Conservation (phyloP, 2,797 vertebrate genomes). For the Gymnothorax javanicus region DNA sequence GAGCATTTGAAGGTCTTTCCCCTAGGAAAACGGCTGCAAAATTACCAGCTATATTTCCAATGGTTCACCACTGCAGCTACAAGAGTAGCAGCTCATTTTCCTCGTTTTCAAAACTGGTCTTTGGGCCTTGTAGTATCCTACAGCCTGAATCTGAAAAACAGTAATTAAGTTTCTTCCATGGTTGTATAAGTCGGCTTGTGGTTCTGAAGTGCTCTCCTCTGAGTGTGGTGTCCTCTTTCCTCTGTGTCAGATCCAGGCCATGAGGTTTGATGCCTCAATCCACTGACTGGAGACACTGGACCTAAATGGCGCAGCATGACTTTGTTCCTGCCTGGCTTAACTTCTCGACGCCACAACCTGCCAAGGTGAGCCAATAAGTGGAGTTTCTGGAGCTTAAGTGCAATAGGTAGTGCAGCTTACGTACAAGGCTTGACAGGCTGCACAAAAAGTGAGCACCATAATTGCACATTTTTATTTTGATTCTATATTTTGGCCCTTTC, state of each 20-base stretch:
- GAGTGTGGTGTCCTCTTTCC: not conserved
- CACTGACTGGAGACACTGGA: slow-evolving; percentile 99
- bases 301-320: slow-evolving; percentile 99
- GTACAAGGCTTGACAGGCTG: not conserved
- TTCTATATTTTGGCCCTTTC: too few relatives aligned
- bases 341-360: slow-evolving; percentile 98
- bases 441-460: not conserved
- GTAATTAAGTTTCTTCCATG: slow-evolving; percentile 28
- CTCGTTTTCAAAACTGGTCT: slow-evolving; percentile 53
- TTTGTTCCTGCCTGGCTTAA: slow-evolving; percentile 99
- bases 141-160: slow-evolving; percentile 37
- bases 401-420: not conserved
- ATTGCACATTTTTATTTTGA: too few relatives aligned
- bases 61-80: slow-evolving; percentile 49
- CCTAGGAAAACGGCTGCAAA: not conserved
- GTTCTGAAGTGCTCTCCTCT: not conserved
- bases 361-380: slow-evolving; percentile 80
- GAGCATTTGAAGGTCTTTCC: not conserved
- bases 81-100: slow-evolving; percentile 49
- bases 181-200: not conserved
- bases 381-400: not conserved
- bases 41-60: not conserved
- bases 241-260: slow-evolving; percentile 88
- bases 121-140: slow-evolving; percentile 38
- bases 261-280: slow-evolving; percentile 99